Base-by-base conservation (phyloP, 2,113 vertebrate genomes). In the Eclectus roratus region DNA sequence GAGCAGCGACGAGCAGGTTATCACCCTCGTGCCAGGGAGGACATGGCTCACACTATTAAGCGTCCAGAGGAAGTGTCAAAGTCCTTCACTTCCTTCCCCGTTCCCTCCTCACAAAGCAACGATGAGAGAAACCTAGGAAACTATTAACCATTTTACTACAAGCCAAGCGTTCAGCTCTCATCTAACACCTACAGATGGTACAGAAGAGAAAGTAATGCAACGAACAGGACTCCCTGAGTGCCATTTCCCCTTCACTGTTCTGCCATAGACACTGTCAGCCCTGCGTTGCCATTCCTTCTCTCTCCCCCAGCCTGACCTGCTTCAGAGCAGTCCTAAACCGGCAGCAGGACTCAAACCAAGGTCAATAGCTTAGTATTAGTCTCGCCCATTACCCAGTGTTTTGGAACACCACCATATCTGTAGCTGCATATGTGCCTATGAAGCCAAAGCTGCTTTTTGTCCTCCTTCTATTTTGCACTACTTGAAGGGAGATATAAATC, bases 401-500 rank as follows among this genome's bases (percentile, higher is more conserved):
- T 9, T 3, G 49, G 27, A 83, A 78, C 21, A 0, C 65, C 0
- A 3, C 53, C 19, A 68, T 28, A 37, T 21, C 69, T 55, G 9
- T 4, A 80, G 81, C 49, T 4, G 4, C 61, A 5, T 2, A 33
- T 18, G 33, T 47, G 61, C 82, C 76, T 28, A 11, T 2, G 4
- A 80, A 86, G 77, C 80, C 85, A 79, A 79, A 85, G 9, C 39
- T 7, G 28, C 43, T 8, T 16, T 55, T 56, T 28, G 39, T 2
- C 5, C 23, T 31, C 10, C 33, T 44, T 27, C 65, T 53, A 25
- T 58, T 93, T 18, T 46, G 79, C 43, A 14, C 39, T 63, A 2
- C 72, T 86, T 25, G n/a, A 86, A 93, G 89, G 72, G 71, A 58
- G 64, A 76, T 20, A 79, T 61, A 88, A 94, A 81, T 95, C 83